These are phyloP conservation scores for Leptinotarsa haldemani DNA, from an alignment of 2,888 invertebrate species.

Conservation along the genomic window DNA sequence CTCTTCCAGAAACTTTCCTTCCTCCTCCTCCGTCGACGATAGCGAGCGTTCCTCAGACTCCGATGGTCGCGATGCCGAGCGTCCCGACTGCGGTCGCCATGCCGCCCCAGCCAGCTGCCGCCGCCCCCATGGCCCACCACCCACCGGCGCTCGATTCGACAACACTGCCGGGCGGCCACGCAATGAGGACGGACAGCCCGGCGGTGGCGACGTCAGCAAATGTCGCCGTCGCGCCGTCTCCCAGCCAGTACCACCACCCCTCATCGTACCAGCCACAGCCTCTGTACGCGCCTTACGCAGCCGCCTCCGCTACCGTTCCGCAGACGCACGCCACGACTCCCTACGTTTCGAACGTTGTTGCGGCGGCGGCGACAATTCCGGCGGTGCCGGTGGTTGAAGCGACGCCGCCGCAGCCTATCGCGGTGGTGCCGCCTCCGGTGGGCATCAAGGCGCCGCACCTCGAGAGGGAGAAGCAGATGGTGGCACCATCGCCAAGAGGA, in stretches of 20 bases:
- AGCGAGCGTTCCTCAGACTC: constrained; percentile 49
- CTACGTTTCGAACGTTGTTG: constrained; percentile 73
- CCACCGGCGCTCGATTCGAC: constrained; percentile 54
- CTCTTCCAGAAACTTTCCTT: constrained; percentile 43
- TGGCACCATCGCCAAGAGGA: constrained; percentile 79
- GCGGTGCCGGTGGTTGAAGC: constrained; percentile 26
- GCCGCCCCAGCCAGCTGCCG: constrained; percentile 69
- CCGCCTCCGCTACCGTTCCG: constrained; percentile 72
- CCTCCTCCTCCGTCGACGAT: constrained; percentile 45
- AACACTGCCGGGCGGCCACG: constrained; percentile 56
- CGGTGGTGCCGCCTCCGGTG: constrained; percentile 24
- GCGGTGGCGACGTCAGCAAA: constrained; percentile 68
- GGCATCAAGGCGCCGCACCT: constrained; percentile 25
- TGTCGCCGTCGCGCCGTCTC: constrained; percentile 68
- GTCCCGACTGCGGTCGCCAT: constrained; percentile 60
- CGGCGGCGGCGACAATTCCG: constrained; percentile 29
- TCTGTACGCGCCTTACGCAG: constrained; percentile 83
- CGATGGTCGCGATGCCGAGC: constrained; percentile 54
- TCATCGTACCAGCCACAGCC: constrained; percentile 59
- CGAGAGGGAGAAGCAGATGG: constrained; percentile 44
- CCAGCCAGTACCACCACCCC: constrained; percentile 65
- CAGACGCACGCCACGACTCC: constrained; percentile 74
- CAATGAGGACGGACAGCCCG: constrained; percentile 68
- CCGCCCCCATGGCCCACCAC: constrained; percentile 65
- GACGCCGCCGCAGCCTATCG: constrained; percentile 27